phyloP scores from a whole-genome alignment of 2,888 invertebrate genomes.

The Amorpha juglandis region DNA sequence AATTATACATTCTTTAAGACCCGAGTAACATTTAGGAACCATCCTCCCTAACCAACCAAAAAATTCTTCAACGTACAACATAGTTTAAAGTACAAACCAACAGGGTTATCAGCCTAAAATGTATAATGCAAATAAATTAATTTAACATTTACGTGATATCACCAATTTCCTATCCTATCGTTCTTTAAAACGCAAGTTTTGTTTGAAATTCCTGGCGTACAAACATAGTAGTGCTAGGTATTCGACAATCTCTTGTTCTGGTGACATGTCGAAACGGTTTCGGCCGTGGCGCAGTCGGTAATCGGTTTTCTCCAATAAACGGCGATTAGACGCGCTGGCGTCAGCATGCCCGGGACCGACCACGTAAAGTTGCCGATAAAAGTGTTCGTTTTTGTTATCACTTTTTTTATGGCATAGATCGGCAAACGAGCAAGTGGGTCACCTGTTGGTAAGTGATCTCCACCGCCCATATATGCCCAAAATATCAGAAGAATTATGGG shows the following conservation, averaged over 20 bases:
- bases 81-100: neutral
- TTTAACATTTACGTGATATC: slow-evolving; percentile 15
- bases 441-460: too few species aligned
- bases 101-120: neutral
- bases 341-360: slow-evolving; percentile 71
- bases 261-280: slow-evolving; percentile 81
- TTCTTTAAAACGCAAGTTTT: neutral
- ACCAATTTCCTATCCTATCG: neutral
- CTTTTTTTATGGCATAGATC: too few species aligned
- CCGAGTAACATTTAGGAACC: too few species aligned
- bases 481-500: too few species aligned
- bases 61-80: neutral
- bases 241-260: slow-evolving; percentile 40
- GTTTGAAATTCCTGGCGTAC: neutral
- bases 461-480: too few species aligned
- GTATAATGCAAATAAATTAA: neutral
- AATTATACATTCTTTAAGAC: too few species aligned
- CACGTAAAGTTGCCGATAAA: slow-evolving; percentile 57
- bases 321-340: slow-evolving; percentile 84
- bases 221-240: neutral
- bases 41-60: neutral
- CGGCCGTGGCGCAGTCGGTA: slow-evolving; percentile 68
- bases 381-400: slow-evolving; percentile 28
- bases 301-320: slow-evolving; percentile 85
- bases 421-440: too few species aligned